Evolutionary conservation across 2,113 vertebrate genomes (phyloP), one percentile per base, ranked within the genome.

Genomic region (Lynx canadensis): DNA sequence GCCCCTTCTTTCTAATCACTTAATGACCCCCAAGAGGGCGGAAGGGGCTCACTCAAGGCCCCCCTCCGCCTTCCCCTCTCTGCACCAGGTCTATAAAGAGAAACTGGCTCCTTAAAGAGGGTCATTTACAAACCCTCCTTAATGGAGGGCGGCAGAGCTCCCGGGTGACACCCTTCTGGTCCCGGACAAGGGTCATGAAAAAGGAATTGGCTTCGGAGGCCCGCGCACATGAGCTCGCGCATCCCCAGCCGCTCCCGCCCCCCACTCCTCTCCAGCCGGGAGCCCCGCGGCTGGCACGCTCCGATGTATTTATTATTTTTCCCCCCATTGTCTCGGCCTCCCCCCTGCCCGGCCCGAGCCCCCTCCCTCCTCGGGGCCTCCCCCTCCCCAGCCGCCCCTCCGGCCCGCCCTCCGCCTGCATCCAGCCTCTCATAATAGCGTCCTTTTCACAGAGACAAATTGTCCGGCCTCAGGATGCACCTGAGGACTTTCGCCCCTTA

Each of bases 371-470:
- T 92, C 97, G 27, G 97, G 97, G 97, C 95, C 95, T 94, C 97
- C 96, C 98, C 97, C 50, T 95, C 96, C 95, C 96, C 89, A 55
- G 71, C 93, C 97, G 63, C 93, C 89, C 97, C 97, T 96, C 65
- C 68, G 91, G 96, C 97, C 97, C 98, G 91, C 96, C 98, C 98
- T 98, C 98, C 98, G 98, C 98, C 98, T 98, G 99, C 97, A 98
- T 98, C 98, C 98, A 98, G 97, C 98, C 98, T 98, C 98, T 98
- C 98, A 98, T 99, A 99, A 99, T 99, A 98, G 99, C 98, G 98
- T 98, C 98, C 99, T 99, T 99, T 99, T 99, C 99, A 99, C 98
- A 96, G 99, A 99, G 98, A 99, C 99, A 99, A 99, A 99, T 99
- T 99, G 99, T 99, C 99, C 99, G 98, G 99, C 99, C 98, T 97